Base-by-base conservation (phyloP, 2,888 invertebrate genomes). In the Bhutanitis thaidina region DNA sequence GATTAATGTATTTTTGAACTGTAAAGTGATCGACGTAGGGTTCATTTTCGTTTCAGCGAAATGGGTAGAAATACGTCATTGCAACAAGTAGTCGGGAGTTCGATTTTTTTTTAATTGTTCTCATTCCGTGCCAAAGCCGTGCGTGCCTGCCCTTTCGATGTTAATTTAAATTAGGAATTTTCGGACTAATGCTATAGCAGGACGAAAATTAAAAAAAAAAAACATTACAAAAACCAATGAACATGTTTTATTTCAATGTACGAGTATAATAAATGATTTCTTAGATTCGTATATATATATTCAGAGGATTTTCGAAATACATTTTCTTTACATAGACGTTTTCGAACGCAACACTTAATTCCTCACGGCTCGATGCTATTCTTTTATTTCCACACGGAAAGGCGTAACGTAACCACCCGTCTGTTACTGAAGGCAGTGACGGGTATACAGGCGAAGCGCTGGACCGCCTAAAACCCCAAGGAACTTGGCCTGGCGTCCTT, bases 1-100 rank as follows among this genome's bases (percentile, higher is more conserved):
- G 9, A 12, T 5, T 4, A 32, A 34, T 12, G 5, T 34, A 12
- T 72, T 58, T 69, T 78, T 39, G 40, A 40, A 40, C 40, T 32
- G 7, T 47, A 47, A 32, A 5, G 0, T 1, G 1, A 27, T 15
- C 0, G 9, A 0, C 0, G 27, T 47, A 40, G 20, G 34, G 47
- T 40, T 47, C 3, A 35, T 13, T 34, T 47, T 40, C 3, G 2
- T 15, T 34, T 34, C 7, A n/a, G 7, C 10, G 1, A 34, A 34
- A 12, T 12, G n/a, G 4, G 7, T 5, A 12, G 13, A 34, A 4
- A 34, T 12, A 34, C 34, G 34, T 34, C 34, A 7, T 34, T 34
- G n/a, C n/a, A 30, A 12, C 7, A 7, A 12, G 34, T 12, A 10
- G 34, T 1, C n/a, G 12, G 12, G n/a, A 4, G 34, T 5, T 34